Conservation (phyloP, 2,888 invertebrate genomes). For the Craniophora ligustri region DNA sequence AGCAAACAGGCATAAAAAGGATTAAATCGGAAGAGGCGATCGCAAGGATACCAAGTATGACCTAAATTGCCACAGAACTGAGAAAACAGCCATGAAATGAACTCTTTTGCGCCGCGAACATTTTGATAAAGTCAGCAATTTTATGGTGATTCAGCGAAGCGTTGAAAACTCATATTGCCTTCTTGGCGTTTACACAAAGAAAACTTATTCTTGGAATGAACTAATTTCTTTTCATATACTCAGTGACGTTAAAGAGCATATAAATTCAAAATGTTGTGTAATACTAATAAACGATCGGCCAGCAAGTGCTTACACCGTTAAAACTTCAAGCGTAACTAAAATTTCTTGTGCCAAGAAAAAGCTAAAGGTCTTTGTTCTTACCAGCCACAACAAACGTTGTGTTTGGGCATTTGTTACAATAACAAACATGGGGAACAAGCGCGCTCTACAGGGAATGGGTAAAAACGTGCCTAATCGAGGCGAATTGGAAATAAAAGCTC, state of each 20-base stretch:
- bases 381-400: slow-evolving; percentile 84
- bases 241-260: slow-evolving; percentile 57
- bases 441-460: slow-evolving; percentile 61
- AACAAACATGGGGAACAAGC: slow-evolving; percentile 76
- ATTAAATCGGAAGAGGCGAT: slow-evolving; percentile 38
- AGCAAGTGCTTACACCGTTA: slow-evolving; percentile 70
- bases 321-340: slow-evolving; percentile 77
- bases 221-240: slow-evolving; percentile 53
- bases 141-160: slow-evolving; percentile 34
- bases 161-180: slow-evolving; percentile 36
- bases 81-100: slow-evolving; percentile 37
- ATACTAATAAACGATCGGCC: slow-evolving; percentile 63
- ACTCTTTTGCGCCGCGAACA: slow-evolving; percentile 34
- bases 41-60: slow-evolving; percentile 23
- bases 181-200: slow-evolving; percentile 30
- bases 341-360: slow-evolving; percentile 69
- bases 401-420: slow-evolving; percentile 83
- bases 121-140: slow-evolving; percentile 47
- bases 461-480: slow-evolving; percentile 80
- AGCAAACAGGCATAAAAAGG: slow-evolving; percentile 34
- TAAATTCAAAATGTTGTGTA: slow-evolving; percentile 67
- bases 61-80: slow-evolving; percentile 41
- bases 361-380: slow-evolving; percentile 82
- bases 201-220: slow-evolving; percentile 54
- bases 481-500: slow-evolving; percentile 71